These are phyloP conservation scores for Lasiommata megera DNA, from an alignment of 2,888 invertebrate species.

Conservation along the genomic window DNA sequence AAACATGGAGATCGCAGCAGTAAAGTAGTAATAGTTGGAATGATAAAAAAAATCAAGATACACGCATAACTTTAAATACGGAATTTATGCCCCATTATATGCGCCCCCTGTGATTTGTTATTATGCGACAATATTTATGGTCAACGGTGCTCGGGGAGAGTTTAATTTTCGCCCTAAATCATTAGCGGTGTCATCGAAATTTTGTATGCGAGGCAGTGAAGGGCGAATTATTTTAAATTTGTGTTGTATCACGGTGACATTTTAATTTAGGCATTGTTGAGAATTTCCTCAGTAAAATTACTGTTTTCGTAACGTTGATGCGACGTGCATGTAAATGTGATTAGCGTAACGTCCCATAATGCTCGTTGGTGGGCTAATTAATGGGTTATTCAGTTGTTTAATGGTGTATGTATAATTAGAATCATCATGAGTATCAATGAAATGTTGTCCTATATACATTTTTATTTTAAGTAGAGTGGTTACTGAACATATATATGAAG, in stretches of 20 bases:
- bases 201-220: slow-evolving; percentile 43
- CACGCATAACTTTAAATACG: not conserved
- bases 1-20: no score
- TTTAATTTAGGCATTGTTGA: slow-evolving; percentile 48
- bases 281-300: slow-evolving; percentile 47
- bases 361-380: slow-evolving; percentile 29
- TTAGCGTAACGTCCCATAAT: slow-evolving; percentile 30
- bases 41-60: not conserved
- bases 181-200: slow-evolving; percentile 51
- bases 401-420: not conserved
- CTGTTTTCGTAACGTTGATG: slow-evolving; percentile 41
- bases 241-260: slow-evolving; percentile 40
- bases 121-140: slow-evolving; percentile 31
- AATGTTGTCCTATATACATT: not conserved
- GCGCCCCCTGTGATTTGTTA: slow-evolving; percentile 26
- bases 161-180: slow-evolving; percentile 51
- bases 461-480: not conserved
- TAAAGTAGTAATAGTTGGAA: no score
- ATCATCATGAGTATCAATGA: not conserved
- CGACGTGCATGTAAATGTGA: slow-evolving; percentile 37
- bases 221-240: slow-evolving; percentile 45
- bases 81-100: slow-evolving; percentile 15
- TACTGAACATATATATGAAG: not conserved
- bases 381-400: slow-evolving; percentile 22
- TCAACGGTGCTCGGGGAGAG: slow-evolving; percentile 37